These are phyloP conservation scores for Teleogryllus occipitalis DNA, from an alignment of 1,140 invertebrate species.

Conservation along the genomic window DNA sequence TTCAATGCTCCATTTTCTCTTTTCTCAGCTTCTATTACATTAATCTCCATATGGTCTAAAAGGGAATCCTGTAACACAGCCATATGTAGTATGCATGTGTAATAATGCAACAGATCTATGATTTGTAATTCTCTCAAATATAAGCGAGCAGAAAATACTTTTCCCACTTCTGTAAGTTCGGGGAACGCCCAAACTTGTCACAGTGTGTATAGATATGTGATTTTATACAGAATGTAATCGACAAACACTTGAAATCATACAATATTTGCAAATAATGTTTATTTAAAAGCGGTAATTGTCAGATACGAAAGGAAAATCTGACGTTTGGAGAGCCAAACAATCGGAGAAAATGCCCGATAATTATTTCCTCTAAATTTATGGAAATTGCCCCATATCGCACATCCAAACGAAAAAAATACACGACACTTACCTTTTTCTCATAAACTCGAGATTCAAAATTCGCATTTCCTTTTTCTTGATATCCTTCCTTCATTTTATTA, in stretches of 20 bases:
- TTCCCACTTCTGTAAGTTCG: background rate
- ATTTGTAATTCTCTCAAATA: background rate
- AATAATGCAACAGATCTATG: background rate
- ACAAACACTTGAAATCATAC: background rate
- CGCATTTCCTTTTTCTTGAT: constrained; percentile 16
- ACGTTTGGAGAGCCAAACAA: background rate
- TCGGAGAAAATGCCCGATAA: too few species aligned
- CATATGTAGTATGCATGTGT: constrained; percentile 23
- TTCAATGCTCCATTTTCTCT: constrained; percentile 68
- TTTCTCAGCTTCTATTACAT: constrained; percentile 76
- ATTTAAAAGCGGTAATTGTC: too few species aligned
- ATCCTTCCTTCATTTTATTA: background rate
- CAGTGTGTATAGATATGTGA: background rate
- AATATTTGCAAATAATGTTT: background rate
- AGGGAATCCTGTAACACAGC: constrained; percentile 54
- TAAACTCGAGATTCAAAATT: constrained; percentile 3
- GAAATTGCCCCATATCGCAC: too few species aligned
- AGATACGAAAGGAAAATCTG: too few species aligned
- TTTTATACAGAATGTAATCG: background rate
- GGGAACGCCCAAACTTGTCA: background rate
- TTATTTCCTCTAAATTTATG: too few species aligned
- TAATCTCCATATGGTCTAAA: constrained; percentile 70
- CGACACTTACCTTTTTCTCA: constrained; percentile 13
- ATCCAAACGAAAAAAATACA: too few species aligned
- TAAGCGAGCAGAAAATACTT: background rate